Evolutionary conservation across 2,113 vertebrate genomes (phyloP), one percentile per base, ranked within the genome.

Genomic region (Leucopsar rothschildi): DNA sequence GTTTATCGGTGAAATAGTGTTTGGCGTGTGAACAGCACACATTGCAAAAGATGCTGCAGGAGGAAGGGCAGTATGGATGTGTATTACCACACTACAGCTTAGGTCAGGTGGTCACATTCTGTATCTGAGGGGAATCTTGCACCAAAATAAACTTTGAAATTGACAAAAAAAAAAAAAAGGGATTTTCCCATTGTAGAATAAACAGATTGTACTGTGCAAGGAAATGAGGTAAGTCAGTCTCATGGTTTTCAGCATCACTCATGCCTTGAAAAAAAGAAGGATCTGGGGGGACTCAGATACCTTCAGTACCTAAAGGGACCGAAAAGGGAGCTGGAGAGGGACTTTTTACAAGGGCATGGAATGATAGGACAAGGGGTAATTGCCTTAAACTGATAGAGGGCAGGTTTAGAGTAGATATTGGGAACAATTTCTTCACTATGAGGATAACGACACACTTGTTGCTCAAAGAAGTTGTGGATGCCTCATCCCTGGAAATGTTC

Each of bases 21-120:
- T 88, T 79, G 88, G 72, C 2, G 35, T 27, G 69, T 40, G 50
- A 78, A 55, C 50, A 82, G 49, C 53, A 78, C 39, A 72, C 40
- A 83, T 92, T 96, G 88, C 88, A 93, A 90, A 92, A 97, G 82
- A 60, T 81, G 61, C 68, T 65, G 56, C 70, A 64, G 72, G 81
- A 90, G 53, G 52, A 96, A 63, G 19, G 55, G 60, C 70, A 71
- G 31, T 47, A 18, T 33, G 45, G 53, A 25, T 68, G 77, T 53
- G 60, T 60, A 19, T 93, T 90, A 47, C 79, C 42, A 81, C 86
- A 66, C 31, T 70, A 35, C 0, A 8, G 72, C 68, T 86, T 53
- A 29, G 90, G 57, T 90, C 79, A 92, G 42, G 45, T 92, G 56
- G 55, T 79, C 65, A 76, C 61, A 49, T 33, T 0, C 44, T 78